phyloP scores from a whole-genome alignment of 1,140 invertebrate genomes.

The Trissolcus basalis region DNA sequence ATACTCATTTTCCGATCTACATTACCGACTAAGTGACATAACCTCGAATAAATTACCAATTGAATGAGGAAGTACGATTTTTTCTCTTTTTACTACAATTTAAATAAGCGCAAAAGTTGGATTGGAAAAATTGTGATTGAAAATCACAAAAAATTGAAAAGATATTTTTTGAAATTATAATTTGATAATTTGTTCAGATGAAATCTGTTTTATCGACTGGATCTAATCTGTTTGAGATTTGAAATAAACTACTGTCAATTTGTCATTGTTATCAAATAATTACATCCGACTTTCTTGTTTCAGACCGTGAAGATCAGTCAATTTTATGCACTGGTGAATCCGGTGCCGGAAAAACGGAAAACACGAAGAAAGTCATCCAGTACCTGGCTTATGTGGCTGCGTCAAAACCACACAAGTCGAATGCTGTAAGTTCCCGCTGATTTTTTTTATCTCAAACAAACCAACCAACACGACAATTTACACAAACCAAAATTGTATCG shows the following conservation, averaged over 20 bases:
- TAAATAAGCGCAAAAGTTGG: too few species aligned
- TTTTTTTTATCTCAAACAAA: slow-evolving; percentile 9
- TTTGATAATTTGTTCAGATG: too few species aligned
- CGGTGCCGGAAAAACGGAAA: slow-evolving; percentile 99
- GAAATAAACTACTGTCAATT: slow-evolving; percentile 10
- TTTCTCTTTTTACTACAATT: too few species aligned
- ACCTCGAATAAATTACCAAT: neutral
- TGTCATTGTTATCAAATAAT: slow-evolving; percentile 24
- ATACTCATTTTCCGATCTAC: too few species aligned
- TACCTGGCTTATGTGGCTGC: slow-evolving; percentile 99
- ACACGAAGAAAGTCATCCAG: slow-evolving; percentile 99
- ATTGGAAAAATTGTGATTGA: too few species aligned
- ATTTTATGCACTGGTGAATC: slow-evolving; percentile 99
- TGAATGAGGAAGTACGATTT: too few species aligned
- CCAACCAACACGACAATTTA: neutral
- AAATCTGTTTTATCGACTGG: too few species aligned
- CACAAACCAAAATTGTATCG: neutral
- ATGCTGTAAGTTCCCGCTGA: slow-evolving; percentile 85
- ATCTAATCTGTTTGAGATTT: neutral
- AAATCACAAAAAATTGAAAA: too few species aligned
- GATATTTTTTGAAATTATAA: too few species aligned
- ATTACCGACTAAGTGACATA: too few species aligned
- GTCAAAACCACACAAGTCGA: slow-evolving; percentile 90
- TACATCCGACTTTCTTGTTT: slow-evolving; percentile 62
- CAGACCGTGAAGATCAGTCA: slow-evolving; percentile 99